Base-by-base conservation (phyloP, 2,888 invertebrate genomes). In the Anoncus sp. region DNA sequence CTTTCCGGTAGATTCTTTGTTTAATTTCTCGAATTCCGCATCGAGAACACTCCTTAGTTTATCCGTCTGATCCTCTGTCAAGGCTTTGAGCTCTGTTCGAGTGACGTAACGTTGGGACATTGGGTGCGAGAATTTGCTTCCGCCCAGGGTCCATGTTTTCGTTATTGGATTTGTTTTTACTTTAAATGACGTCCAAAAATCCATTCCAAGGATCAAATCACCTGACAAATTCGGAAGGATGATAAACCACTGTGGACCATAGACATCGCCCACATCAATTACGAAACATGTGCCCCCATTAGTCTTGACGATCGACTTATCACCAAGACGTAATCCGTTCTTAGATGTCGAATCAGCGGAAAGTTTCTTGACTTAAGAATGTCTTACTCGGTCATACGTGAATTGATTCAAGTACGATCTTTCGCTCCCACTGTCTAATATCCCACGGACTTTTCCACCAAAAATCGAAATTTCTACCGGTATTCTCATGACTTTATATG, bases 231-330 rank as follows among this genome's bases (percentile, higher is more conserved):
- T 49, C n/a, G 74, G 74, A 1, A 78, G 27, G 2, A 78, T 27
- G 20, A 65, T 71, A 16, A 78, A 75, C 74, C 78, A 78, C 22
- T 78, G 78, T 6, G 65, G 55, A 3, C 78, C 74, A 12, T 65
- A 77, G 10, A 77, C 47, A 47, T 69, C 57, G 2, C 24, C 47
- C 4, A 69, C 16, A 14, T 77, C 74, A 10, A 77, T 69, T 0
- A 77, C 16, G 12, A 77, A 77, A 22, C 73, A 62, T 4, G 73
- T 63, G 69, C 67, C 3, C 74, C 77, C n/a, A 1, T 57, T 31
- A 0, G 67, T 74, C 63, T 38, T 51, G 1, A 73, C 49, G 0
- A 63, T 27, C 1, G 75, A 57, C 12, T 35, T 71, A 20, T 71
- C 51, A 6, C 65, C 65, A 9, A 65, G 65, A 1, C 24, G 38